Conservation (phyloP, 1,140 invertebrate genomes). For the Zaprionus nigranus region DNA sequence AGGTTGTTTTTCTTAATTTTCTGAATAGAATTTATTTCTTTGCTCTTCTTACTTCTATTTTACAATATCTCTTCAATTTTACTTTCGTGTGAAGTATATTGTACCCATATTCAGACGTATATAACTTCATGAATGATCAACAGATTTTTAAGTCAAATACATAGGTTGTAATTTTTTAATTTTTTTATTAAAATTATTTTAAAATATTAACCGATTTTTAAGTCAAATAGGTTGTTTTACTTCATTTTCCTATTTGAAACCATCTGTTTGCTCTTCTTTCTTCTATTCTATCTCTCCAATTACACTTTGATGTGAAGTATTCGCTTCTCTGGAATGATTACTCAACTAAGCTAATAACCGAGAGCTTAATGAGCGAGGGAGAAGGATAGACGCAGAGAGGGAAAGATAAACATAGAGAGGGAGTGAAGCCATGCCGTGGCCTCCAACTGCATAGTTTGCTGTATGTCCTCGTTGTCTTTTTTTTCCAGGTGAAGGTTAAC, state of each 20-base stretch:
- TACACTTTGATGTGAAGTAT: background rate
- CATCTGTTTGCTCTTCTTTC: background rate
- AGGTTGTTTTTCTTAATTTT: no score
- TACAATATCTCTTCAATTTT: no score
- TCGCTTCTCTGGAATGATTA: constrained; percentile 47
- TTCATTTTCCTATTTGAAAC: background rate
- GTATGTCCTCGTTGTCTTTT: constrained; percentile 16
- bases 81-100: no score
- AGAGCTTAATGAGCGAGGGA: background rate
- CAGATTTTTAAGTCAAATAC: no score
- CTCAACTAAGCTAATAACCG: constrained; percentile 67
- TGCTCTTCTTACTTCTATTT: no score
- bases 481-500: constrained; percentile 38
- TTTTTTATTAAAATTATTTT: no score
- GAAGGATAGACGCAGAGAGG: background rate
- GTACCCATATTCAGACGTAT: no score
- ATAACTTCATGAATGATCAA: no score
- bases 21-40: no score
- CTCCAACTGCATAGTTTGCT: constrained; percentile 24
- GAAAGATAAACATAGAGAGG: background rate
- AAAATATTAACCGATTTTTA: no score
- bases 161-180: no score
- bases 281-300: background rate
- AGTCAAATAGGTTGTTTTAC: no score
- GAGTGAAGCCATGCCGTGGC: constrained; percentile 3